Base-by-base conservation (phyloP, 2,113 vertebrate species). In the Microcebus griseorufus region DNA sequence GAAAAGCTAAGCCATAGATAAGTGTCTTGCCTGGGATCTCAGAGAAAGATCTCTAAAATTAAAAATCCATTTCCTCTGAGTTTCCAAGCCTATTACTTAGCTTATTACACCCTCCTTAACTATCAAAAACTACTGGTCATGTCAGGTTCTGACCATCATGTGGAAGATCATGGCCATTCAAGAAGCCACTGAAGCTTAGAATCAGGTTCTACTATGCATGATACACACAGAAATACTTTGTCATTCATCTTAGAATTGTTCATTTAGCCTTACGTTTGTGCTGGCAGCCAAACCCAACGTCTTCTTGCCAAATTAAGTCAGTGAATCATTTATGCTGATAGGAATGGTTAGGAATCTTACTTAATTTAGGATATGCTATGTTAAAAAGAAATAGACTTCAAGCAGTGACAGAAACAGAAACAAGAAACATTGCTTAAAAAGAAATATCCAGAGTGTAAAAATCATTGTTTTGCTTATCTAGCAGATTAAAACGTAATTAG, bases 331-430 rank as follows among this genome's bases (percentile, higher is more conserved):
- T 91, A 34, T 55, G 32, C 23, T 91, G 78, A 69, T 60, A 73
- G 37, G 42, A 87, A 90, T 80, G 12, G 18, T 90, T 87, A 90
- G 55, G 53, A 79, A 88, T 94, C 32, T 64, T 67, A 73, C 45
- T 84, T 88, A 64, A 82, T 81, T 60, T 93, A 53, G 29, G 45
- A 55, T 51, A 78, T 14, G 10, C 5, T 45, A 12, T 83, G 3
- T 29, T 62, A 55, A 53, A 95, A 76, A 95, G 34, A 93, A 94
- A 95, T 27, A 55, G 27, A 93, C 6, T 25, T 93, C 42, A 72
- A 83, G 48, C 3, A 75, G 12, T 73, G 65, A 51, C 67, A 78
- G 75, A 96, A 95, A 95, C 23, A 92, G 60, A 96, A 85, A 90
- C 23, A 93, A 84, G 29, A 73, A 81, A 65, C 4, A 32, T 82